These are phyloP conservation scores for Nomada fucata DNA, from an alignment of 2,888 invertebrate genomes.

Conservation along the genomic window DNA sequence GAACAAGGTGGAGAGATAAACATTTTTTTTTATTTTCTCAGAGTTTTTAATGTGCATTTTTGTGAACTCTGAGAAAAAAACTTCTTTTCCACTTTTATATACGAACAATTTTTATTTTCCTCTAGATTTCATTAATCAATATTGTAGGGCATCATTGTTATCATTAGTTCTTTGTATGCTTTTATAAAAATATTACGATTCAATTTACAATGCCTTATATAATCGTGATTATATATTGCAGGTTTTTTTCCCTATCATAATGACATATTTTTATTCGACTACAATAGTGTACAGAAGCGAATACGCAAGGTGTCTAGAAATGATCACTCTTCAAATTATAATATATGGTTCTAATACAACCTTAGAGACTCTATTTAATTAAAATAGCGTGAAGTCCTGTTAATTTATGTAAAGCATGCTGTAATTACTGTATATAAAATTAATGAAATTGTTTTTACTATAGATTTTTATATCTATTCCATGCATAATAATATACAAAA, in stretches of 20 bases:
- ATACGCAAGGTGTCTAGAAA: slow-evolving; percentile 32
- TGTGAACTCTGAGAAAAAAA: slow-evolving; percentile 14
- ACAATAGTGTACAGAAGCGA: slow-evolving; percentile 35
- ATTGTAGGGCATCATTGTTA: neutral
- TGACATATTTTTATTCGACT: slow-evolving; percentile 55
- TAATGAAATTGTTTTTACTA: slow-evolving; percentile 42
- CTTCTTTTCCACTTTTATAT: slow-evolving; percentile 20
- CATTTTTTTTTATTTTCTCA: slow-evolving; percentile 3
- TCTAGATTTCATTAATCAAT: slow-evolving; percentile 12
- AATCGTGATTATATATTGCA: slow-evolving; percentile 75
- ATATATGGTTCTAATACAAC: slow-evolving; percentile 21
- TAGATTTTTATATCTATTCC: slow-evolving; percentile 49
- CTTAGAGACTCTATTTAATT: slow-evolving; percentile 21
- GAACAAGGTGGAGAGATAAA: neutral
- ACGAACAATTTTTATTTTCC: slow-evolving; percentile 15
- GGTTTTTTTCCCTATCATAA: slow-evolving; percentile 75
- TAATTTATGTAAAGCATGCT: slow-evolving; percentile 40
- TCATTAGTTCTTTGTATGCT: neutral
- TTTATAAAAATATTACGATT: neutral
- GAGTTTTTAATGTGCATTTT: slow-evolving; percentile 13
- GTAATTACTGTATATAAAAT: slow-evolving; percentile 61
- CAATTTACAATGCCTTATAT: slow-evolving; percentile 36
- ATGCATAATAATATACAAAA: slow-evolving; percentile 27
- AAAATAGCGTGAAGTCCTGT: slow-evolving; percentile 21
- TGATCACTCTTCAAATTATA: slow-evolving; percentile 12